Evolutionary conservation across 2,888 invertebrate species (phyloP).

Genomic region (Lutraria lutraria): DNA sequence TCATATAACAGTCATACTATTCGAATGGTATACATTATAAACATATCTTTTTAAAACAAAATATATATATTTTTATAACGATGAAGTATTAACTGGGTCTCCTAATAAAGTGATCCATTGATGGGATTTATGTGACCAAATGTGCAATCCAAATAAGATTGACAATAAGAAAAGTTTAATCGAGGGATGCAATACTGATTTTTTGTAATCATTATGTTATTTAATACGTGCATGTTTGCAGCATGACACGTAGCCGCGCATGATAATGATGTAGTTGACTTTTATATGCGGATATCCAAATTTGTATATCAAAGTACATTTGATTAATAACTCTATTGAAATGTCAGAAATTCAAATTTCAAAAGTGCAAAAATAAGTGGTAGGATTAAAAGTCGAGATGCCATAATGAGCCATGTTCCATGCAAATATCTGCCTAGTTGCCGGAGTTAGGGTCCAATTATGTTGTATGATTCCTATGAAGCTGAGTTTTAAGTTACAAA

Average conservation of each 20-base stretch:
- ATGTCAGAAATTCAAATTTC: slow-evolving; percentile 10
- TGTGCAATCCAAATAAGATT: no score
- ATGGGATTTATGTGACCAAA: no score
- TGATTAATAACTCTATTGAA: slow-evolving; percentile 19
- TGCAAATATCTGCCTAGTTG: neutral
- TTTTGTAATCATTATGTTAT: no score
- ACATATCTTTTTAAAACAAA: no score
- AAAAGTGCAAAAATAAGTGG: neutral
- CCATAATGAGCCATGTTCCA: neutral
- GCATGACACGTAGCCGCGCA: neutral
- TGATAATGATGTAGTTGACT: neutral
- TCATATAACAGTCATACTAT: no score
- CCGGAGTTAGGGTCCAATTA: neutral
- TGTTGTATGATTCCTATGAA: neutral
- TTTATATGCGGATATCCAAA: neutral
- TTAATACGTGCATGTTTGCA: neutral
- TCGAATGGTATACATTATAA: no score
- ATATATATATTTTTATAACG: no score
- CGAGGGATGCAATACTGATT: no score
- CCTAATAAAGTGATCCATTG: no score
- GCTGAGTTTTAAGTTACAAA: neutral
- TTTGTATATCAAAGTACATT: neutral
- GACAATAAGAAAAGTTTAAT: no score
- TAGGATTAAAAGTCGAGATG: neutral
- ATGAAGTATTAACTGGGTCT: no score